These are phyloP conservation scores for Oreortyx pictus DNA, from an alignment of 2,797 vertebrate species.

Conservation along the genomic window DNA sequence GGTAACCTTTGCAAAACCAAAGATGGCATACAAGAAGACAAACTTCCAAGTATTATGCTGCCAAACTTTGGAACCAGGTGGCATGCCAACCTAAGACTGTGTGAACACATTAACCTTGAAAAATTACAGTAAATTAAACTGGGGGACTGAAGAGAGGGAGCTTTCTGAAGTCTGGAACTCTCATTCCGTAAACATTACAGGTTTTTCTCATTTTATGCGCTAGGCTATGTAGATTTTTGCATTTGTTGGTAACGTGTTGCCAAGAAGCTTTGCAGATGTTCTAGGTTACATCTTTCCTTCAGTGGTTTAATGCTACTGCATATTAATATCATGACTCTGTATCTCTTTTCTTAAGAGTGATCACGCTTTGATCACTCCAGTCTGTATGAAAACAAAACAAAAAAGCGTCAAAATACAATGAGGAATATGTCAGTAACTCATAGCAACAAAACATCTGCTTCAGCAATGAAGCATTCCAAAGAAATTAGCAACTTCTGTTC, in stretches of 20 bases:
- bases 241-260: constrained; percentile 7
- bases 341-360: not conserved
- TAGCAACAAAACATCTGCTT: constrained; percentile 37
- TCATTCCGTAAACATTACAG: constrained; percentile 10
- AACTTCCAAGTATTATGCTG: constrained; percentile 62
- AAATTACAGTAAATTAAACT: constrained; percentile 61
- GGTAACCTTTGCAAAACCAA: constrained; percentile 71
- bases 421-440: not conserved
- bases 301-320: not conserved
- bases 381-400: not conserved
- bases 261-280: constrained; percentile 38
- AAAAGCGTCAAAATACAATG: not conserved
- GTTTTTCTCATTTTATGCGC: not conserved
- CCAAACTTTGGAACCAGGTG: constrained; percentile 63
- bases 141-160: constrained; percentile 6
- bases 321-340: not conserved
- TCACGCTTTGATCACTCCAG: not conserved
- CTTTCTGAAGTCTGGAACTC: constrained; percentile 31
- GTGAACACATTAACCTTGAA: constrained; percentile 55
- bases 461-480: not conserved
- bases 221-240: not conserved
- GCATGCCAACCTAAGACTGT: constrained; percentile 53
- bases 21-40: constrained; percentile 62
- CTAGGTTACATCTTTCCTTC: constrained; percentile 1
- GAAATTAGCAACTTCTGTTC: not conserved